phyloP scores from a whole-genome alignment of 2,888 invertebrate species.

The Cosmopolites sordidus region DNA sequence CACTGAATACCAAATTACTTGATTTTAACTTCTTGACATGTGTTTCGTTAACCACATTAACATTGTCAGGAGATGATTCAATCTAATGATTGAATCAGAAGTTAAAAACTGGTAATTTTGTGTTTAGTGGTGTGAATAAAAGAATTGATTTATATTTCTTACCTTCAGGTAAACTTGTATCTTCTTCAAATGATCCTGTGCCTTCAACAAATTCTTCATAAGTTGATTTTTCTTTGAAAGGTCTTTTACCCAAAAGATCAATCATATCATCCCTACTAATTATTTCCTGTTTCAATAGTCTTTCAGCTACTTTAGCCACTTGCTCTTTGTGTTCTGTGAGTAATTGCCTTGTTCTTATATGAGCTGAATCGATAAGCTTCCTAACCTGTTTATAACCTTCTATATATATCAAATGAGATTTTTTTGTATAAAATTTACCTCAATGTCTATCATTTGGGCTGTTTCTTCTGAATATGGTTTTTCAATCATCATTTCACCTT shows the following conservation, averaged over 20 bases:
- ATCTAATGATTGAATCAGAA: too few relatives aligned
- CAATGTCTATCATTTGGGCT: slow-evolving; percentile 90
- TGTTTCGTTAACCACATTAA: too few relatives aligned
- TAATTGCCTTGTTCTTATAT: slow-evolving; percentile 73
- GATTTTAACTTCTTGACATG: too few relatives aligned
- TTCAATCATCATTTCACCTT: slow-evolving; percentile 88
- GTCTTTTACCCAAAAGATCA: slow-evolving; percentile 86
- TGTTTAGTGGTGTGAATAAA: too few relatives aligned
- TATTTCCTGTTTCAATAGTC: slow-evolving; percentile 90
- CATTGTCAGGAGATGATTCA: too few relatives aligned
- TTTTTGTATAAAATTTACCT: slow-evolving; percentile 61
- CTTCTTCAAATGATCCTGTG: slow-evolving; percentile 96
- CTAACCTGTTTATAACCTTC: slow-evolving; percentile 46
- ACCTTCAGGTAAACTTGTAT: slow-evolving; percentile 90
- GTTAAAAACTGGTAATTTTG: too few relatives aligned
- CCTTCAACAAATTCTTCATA: slow-evolving; percentile 99
- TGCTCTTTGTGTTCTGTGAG: slow-evolving; percentile 76
- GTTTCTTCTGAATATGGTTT: slow-evolving; percentile 98
- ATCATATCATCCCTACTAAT: slow-evolving; percentile 97
- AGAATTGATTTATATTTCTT: too few relatives aligned
- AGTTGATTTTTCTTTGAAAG: slow-evolving; percentile 97
- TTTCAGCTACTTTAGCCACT: slow-evolving; percentile 82
- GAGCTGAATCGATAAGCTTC: slow-evolving; percentile 69
- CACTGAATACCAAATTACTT: too few relatives aligned
- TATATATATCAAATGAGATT: too few relatives aligned